A percentile compares a stretch with the other conserved stretches of the same genome.
phyloP scores from a whole-genome alignment of 1,140 invertebrate species.

The Drosophila pectinifera region DNA sequence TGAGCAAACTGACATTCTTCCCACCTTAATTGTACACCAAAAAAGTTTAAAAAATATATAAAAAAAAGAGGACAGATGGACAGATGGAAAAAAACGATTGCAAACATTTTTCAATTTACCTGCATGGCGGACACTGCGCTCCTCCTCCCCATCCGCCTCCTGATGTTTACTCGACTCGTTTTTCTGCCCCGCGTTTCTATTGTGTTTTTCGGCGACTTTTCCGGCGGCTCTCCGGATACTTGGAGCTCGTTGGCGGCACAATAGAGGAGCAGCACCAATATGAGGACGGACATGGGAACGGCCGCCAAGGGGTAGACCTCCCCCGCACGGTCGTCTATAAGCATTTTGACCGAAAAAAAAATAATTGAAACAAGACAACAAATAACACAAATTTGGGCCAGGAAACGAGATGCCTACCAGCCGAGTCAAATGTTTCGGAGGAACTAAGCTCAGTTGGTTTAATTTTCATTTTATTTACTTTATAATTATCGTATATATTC shows the following conservation, averaged over 20 bases:
- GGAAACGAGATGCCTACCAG: constrained; percentile 16
- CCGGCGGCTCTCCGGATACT: background rate
- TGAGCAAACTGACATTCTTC: background rate
- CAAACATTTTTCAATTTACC: constrained; percentile 80
- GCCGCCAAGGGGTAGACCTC: background rate
- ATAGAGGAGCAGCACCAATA: constrained; percentile 14
- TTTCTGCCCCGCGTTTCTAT: constrained; percentile 13
- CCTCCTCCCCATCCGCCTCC: background rate
- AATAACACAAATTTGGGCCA: constrained; percentile 30
- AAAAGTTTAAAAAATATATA: background rate
- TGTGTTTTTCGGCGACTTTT: background rate
- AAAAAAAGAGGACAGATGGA: constrained; percentile 11
- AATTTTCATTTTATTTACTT: constrained; percentile 41
- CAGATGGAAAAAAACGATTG: constrained; percentile 68
- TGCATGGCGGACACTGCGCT: constrained; percentile 28
- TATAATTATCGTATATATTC: constrained; percentile 55
- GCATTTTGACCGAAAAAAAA: constrained; percentile 32
- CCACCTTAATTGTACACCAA: constrained; percentile 28
- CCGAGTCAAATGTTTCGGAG: background rate
- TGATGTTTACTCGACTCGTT: background rate
- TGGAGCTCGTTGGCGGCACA: background rate
- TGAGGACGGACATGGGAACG: constrained; percentile 2
- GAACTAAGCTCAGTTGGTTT: constrained; percentile 4
- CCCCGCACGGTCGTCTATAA: background rate
- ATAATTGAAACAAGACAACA: constrained; percentile 4